A percentile compares a stretch with the other conserved stretches of the same genome.
These are phyloP conservation scores for Drosophila bunnanda DNA, from an alignment of 2,888 invertebrate species.

Conservation along the genomic window DNA sequence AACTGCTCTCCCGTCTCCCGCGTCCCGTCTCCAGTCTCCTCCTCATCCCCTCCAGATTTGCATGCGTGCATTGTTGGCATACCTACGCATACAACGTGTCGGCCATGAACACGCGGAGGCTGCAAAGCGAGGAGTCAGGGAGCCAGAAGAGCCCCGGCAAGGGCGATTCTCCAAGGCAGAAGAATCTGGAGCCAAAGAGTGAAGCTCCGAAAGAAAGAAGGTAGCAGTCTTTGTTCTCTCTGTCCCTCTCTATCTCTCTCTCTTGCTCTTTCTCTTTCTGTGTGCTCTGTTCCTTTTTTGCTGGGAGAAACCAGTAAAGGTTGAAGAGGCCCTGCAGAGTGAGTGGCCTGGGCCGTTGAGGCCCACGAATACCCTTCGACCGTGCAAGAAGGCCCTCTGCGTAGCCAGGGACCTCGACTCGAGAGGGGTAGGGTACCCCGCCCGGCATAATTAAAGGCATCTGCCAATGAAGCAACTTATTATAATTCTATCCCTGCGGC, in stretches of 20 bases:
- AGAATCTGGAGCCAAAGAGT: slow-evolving; percentile 25
- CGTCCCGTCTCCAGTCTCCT: slow-evolving; percentile 25
- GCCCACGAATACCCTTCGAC: slow-evolving; percentile 24
- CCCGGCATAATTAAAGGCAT: slow-evolving; percentile 64
- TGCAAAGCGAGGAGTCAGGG: background rate
- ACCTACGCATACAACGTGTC: slow-evolving; percentile 81
- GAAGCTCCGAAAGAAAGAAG: background rate
- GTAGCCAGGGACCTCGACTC: slow-evolving; percentile 8
- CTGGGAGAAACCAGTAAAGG: slow-evolving; percentile 29
- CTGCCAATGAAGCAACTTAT: slow-evolving; percentile 82
- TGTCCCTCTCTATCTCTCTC: no score
- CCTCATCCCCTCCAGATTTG: slow-evolving; percentile 63
- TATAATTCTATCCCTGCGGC: slow-evolving; percentile 79
- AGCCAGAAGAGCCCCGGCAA: background rate
- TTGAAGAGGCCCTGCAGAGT: background rate
- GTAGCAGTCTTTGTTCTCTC: slow-evolving; percentile 23
- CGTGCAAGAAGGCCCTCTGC: background rate
- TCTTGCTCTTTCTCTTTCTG: no score
- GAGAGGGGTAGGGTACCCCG: slow-evolving; percentile 33
- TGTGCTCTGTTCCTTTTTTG: background rate
- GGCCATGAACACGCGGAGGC: slow-evolving; percentile 46
- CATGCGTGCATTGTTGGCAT: slow-evolving; percentile 82
- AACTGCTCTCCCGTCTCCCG: slow-evolving; percentile 26
- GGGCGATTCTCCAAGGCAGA: slow-evolving; percentile 3
- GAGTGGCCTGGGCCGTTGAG: background rate